These are phyloP conservation scores for Tricholauxania praeusta DNA, from an alignment of 2,888 invertebrate genomes.

Conservation along the genomic window DNA sequence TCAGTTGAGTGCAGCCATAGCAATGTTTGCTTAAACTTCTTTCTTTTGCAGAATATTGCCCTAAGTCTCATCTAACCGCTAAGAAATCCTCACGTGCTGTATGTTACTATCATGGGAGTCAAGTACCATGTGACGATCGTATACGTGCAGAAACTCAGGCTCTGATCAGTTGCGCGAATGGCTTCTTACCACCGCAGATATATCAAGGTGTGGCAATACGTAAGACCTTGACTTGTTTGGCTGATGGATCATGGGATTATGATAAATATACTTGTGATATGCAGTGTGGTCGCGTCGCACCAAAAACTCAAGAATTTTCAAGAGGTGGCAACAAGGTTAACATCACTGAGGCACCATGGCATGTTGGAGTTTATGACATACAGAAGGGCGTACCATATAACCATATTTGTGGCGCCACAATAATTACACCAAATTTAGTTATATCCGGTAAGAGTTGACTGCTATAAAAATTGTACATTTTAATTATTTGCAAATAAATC, in stretches of 20 bases:
- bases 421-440: slow-evolving; percentile 45
- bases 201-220: too few species aligned
- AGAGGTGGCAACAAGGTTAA: slow-evolving; percentile 37
- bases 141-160: slow-evolving; percentile 30
- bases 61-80: too few species aligned
- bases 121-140: slow-evolving; percentile 21
- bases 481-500: too few species aligned
- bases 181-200: slow-evolving; percentile 15
- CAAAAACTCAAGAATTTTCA: slow-evolving; percentile 35
- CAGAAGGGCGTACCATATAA: not conserved
- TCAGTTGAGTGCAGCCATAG: too few species aligned
- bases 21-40: too few species aligned
- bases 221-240: slow-evolving; percentile 8
- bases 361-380: slow-evolving; percentile 44
- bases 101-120: too few species aligned
- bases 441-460: slow-evolving; percentile 31
- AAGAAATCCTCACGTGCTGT: too few species aligned
- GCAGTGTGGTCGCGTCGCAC: slow-evolving; percentile 21
- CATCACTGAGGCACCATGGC: slow-evolving; percentile 47
- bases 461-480: too few species aligned
- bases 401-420: slow-evolving; percentile 49
- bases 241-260: slow-evolving; percentile 11
- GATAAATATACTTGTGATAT: slow-evolving; percentile 6
- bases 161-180: slow-evolving; percentile 30
- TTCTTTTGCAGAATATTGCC: too few species aligned